phyloP scores from a whole-genome alignment of 1,140 invertebrate genomes.

The Lordiphosa stackelbergi region DNA sequence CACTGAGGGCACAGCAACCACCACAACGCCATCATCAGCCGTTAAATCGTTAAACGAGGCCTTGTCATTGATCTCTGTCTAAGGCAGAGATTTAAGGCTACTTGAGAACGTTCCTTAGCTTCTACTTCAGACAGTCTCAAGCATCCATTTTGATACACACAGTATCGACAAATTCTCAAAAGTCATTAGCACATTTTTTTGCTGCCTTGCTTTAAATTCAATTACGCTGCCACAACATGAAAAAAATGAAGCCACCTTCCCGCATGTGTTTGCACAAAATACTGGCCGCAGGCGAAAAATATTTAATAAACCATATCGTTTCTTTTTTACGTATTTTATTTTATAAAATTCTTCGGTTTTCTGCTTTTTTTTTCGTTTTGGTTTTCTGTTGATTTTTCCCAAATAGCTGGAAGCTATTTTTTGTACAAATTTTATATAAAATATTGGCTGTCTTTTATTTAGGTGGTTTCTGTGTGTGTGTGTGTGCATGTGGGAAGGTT shows the following conservation, averaged over 20 bases:
- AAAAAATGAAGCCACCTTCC: constrained; percentile 2
- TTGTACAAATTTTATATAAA: constrained; percentile 52
- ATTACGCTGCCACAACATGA: constrained; percentile 24
- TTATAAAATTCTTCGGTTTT: constrained; percentile 36
- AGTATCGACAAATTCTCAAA: constrained; percentile 2
- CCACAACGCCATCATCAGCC: neutral
- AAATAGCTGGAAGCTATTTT: constrained; percentile 59
- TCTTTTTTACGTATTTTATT: constrained; percentile 41
- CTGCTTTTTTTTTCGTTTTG: constrained; percentile 7
- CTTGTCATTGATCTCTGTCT: constrained; percentile 31
- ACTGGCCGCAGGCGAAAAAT: constrained; percentile 47
- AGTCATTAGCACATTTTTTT: constrained; percentile 47
- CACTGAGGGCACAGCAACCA: neutral
- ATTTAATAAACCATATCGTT: constrained; percentile 65
- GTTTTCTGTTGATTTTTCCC: constrained; percentile 47
- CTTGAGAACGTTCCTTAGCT: neutral
- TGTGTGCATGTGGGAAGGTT: constrained; percentile 13
- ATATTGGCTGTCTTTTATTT: constrained; percentile 48
- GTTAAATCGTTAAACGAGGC: constrained; percentile 5
- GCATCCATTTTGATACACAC: constrained; percentile 22
- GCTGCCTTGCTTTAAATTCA: constrained; percentile 41
- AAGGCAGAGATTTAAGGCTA: constrained; percentile 5
- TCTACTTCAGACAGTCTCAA: constrained; percentile 46
- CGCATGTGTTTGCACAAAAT: constrained; percentile 39
- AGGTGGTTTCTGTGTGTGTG: constrained; percentile 7